These are phyloP conservation scores for Gymnogyps californianus DNA, from an alignment of 2,113 vertebrate species.

Conservation along the genomic window DNA sequence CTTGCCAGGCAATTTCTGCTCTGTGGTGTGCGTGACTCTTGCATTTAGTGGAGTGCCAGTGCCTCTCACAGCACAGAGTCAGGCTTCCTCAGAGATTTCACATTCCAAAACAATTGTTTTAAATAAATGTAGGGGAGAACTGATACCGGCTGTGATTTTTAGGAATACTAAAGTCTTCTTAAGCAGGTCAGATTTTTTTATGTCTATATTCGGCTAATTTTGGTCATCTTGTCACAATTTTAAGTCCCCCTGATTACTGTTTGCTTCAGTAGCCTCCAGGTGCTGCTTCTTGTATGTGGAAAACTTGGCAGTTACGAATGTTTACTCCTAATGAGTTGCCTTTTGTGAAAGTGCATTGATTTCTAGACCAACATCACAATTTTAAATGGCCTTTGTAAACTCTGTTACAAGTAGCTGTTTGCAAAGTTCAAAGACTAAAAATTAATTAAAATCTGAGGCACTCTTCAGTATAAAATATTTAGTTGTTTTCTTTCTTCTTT, in stretches of 20 bases:
- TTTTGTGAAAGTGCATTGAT: constrained; percentile 42
- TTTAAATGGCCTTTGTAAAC: constrained; percentile 52
- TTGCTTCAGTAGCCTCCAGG: background rate
- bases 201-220: background rate
- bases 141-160: background rate
- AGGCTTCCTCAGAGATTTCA: background rate
- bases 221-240: background rate
- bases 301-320: constrained; percentile 10
- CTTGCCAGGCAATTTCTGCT: background rate
- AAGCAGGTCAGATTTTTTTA: background rate
- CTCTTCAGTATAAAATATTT: background rate
- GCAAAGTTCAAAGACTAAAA: constrained; percentile 52
- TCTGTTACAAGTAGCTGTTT: constrained; percentile 49
- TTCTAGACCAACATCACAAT: constrained; percentile 47
- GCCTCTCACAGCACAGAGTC: background rate
- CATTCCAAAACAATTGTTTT: background rate
- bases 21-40: background rate
- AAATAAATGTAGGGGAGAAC: background rate
- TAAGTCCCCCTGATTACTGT: background rate
- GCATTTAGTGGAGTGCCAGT: background rate
- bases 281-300: background rate
- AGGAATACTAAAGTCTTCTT: background rate
- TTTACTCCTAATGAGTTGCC: constrained; percentile 37
- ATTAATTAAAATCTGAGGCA: constrained; percentile 41
- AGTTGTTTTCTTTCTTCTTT: constrained; percentile 7